These are phyloP conservation scores for Tamandua tetradactyla DNA, from an alignment of 2,797 vertebrate genomes.

Conservation along the genomic window DNA sequence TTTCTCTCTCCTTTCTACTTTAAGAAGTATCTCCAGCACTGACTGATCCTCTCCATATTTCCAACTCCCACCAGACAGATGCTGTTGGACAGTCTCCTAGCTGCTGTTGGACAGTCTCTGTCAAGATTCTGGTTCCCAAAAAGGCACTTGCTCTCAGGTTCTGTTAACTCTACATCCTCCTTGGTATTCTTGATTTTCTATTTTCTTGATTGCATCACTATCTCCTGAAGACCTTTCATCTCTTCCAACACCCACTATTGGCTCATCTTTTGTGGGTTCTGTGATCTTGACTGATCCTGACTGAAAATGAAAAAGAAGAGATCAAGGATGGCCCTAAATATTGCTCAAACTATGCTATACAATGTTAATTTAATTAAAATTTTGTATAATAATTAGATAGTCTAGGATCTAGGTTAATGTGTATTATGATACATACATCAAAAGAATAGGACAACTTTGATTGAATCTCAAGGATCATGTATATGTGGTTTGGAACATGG, in stretches of 20 bases:
- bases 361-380: conserved; percentile 3
- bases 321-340: not conserved
- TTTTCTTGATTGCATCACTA: not conserved
- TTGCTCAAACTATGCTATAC: not conserved
- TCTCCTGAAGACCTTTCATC: not conserved
- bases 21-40: not conserved
- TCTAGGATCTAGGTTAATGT: not conserved
- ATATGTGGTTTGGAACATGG: not conserved
- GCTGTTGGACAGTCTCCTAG: not conserved
- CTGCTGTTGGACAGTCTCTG: not conserved
- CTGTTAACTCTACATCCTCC: not conserved
- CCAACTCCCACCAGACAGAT: not conserved
- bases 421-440: not conserved
- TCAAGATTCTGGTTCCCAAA: not conserved
- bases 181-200: not conserved
- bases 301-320: not conserved
- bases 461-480: not conserved
- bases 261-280: not conserved
- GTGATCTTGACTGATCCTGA: not conserved
- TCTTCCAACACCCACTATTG: not conserved
- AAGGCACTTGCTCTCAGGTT: not conserved
- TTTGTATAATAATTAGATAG: not conserved
- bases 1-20: not conserved
- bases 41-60: not conserved
- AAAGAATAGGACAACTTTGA: not conserved